Base-by-base conservation (phyloP, 2,888 invertebrate species). In the Leucophora obtusa region DNA sequence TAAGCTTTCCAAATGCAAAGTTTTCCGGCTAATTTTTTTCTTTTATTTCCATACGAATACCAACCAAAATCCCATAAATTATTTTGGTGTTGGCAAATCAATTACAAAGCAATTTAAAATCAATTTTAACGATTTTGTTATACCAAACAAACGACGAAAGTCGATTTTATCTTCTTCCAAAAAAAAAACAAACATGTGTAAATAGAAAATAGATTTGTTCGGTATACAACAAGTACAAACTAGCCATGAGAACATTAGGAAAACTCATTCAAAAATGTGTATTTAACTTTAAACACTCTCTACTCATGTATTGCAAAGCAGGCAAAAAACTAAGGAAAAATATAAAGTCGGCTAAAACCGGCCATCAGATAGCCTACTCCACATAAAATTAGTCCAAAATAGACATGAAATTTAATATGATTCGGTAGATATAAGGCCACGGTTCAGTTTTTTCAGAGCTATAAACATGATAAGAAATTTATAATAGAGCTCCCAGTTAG, bases 101-200 rank as follows among this genome's bases (percentile, higher is more conserved):
- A 79, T 79, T 79, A 79, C 73, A 69, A 73, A 73, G 73, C 79
- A 79, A 79, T 79, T 74, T 73, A 65, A 79, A 79, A 79, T 69
- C 69, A 69, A 79, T 79, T 79, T 79, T 58, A 79, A 79, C 69
- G 59, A 53, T 28, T 73, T 66, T 65, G 56, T 14, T 11, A 21
- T 65, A 24, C 21, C n/a, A 56, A 56, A 56, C n/a, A 50, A 58
- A 72, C 65, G 51, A 53, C 24, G 66, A 35, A 65, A 24, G 35
- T 47, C 38, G 24, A 51, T 28, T 14, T 28, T 56, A 56, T 28
- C 56, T 15, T 15, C 24, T 24, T n/a, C 15, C 28, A 28, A 28
- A 28, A 21, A 3, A 21, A 21, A 21, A 7, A 56, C 28, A 56
- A 73, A 66, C 73, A 73, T 66, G 73, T 73, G 73, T 73, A 73